Evolutionary conservation across 1,140 invertebrate species (phyloP).

Genomic region (Zaprionus vittiger): DNA sequence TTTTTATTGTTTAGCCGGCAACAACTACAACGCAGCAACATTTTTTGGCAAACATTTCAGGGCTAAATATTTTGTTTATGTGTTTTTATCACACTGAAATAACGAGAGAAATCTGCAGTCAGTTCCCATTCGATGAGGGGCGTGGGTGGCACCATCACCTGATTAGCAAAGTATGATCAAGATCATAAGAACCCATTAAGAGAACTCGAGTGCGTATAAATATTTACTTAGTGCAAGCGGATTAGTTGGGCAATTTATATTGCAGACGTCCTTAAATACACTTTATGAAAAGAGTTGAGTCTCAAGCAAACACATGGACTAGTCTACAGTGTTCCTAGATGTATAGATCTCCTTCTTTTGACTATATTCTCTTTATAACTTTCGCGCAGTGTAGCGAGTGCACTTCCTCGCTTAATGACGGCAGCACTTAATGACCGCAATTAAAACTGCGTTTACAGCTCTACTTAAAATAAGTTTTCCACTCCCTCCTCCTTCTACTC

Average conservation of each 20-base stretch:
- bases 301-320: too few species aligned
- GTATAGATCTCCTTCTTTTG: too few species aligned
- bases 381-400: background rate
- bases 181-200: constrained; percentile 26
- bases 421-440: constrained; percentile 1
- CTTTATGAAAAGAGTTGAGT: background rate
- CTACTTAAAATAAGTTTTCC: background rate
- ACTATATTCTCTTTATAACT: background rate
- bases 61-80: constrained; percentile 81
- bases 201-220: constrained; percentile 27
- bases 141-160: constrained; percentile 38
- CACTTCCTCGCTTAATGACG: background rate
- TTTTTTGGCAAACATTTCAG: constrained; percentile 82
- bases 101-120: constrained; percentile 26
- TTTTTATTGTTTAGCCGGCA: constrained; percentile 43
- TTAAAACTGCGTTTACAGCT: constrained; percentile 8
- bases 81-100: constrained; percentile 65
- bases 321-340: too few species aligned
- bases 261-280: background rate
- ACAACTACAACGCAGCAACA: constrained; percentile 36
- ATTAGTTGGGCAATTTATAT: background rate
- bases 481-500: too few species aligned
- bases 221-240: constrained; percentile 27
- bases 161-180: constrained; percentile 39
- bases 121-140: constrained; percentile 9